Evolutionary conservation across 2,113 vertebrate genomes (phyloP), one percentile per base, ranked within the genome.

Genomic region (Ursus arctos): DNA sequence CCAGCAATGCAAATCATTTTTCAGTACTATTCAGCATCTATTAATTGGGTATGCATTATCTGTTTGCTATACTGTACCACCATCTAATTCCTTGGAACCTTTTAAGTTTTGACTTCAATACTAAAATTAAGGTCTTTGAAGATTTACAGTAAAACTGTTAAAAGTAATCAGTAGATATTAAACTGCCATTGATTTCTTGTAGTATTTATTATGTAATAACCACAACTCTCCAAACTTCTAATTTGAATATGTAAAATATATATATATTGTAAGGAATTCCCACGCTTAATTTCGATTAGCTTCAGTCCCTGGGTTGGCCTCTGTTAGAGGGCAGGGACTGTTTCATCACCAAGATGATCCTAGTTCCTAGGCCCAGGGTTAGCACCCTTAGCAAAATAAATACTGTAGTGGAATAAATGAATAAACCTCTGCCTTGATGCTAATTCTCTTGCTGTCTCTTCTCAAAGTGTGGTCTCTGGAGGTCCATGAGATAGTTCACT

Each of bases 71-170:
- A 22, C 10, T 84, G 7, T 90, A 51, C 36, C 65, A 36, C 57
- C 22, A 47, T 88, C 57, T 57, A 82, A 77, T 76, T 88, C 18
- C 49, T 92, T 92, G 33, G 15, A 87, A 43, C n/a, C 24, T 84
- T 88, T 95, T 51, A 88, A 81, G 72, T 21, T 95, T 95, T 88
- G 94, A 79, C 61, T 95, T 91, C 40, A 91, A 61, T 67, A 28
- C 55, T 61, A 63, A 93, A 93, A 57, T 53, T 87, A 36, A 85
- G 49, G 76, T 81, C 57, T 77, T 40, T 55, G 33, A 40, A 76
- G 14, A 83, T 55, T 72, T 43, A 71, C 0, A 67, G 31, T 33
- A 93, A 80, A 86, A 19, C 19, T 67, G 22, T 93, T 81, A 74
- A 85, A 85, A 86, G 36, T 67, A 49, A 94, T 43, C 18, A 94